phyloP scores from a whole-genome alignment of 2,888 invertebrate species.

The Caenorhabditis sp. region DNA sequence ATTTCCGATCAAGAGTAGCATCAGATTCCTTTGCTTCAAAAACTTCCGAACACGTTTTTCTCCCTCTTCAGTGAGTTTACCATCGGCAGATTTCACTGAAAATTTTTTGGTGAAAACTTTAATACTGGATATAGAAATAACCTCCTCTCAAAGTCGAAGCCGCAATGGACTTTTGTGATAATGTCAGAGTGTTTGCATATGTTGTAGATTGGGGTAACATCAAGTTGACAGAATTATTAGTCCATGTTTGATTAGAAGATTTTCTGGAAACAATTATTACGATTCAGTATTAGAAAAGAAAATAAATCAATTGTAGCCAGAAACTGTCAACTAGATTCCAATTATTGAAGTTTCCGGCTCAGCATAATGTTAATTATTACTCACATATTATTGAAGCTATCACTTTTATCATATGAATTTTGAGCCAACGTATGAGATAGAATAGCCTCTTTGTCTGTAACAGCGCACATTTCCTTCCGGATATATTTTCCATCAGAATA shows the following conservation, averaged over 20 bases:
- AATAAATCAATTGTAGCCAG: no score
- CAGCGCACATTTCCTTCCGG: conserved; percentile 63
- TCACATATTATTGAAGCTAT: neutral
- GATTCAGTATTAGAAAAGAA: no score
- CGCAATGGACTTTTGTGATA: conserved; percentile 35
- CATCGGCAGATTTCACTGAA: conserved; percentile 1
- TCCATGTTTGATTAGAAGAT: neutral
- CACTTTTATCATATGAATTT: conserved; percentile 21
- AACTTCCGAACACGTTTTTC: conserved; percentile 74
- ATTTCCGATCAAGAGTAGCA: conserved; percentile 87
- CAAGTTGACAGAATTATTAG: conserved; percentile 9
- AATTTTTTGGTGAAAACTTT: neutral
- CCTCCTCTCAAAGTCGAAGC: conserved; percentile 8
- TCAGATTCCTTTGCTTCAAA: conserved; percentile 89
- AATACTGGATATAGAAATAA: no score
- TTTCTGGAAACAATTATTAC: neutral
- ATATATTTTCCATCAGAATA: conserved; percentile 77
- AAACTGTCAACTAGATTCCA: no score
- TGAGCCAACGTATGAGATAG: conserved; percentile 28
- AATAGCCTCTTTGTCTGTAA: conserved; percentile 28
- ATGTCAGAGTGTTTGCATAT: conserved; percentile 61
- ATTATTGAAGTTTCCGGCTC: neutral
- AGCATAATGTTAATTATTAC: neutral
- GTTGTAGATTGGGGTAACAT: conserved; percentile 43
- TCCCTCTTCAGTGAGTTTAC: conserved; percentile 18